Evolutionary conservation across 2,113 vertebrate species (phyloP), one percentile per base, ranked within the genome.

Genomic region (Nothobranchius kuhntae): DNA sequence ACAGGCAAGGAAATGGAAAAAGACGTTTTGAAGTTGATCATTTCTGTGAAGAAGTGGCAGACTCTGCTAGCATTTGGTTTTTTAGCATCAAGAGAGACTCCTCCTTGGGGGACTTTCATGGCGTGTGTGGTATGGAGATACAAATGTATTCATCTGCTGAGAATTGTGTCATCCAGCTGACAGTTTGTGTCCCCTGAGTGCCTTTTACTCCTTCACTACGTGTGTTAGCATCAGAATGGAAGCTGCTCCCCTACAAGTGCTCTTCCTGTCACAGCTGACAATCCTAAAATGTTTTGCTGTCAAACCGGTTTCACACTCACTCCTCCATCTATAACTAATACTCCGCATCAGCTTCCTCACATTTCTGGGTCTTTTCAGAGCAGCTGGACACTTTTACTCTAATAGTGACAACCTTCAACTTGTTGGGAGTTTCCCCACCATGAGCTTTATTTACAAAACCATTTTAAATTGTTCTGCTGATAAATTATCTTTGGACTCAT

Each of bases 231-330:
- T 85, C 65, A 61, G 65, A 61, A 74, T 61, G 21, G 68, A 51
- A 48, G 69, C 62, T 13, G 55, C 57, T 45, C 35, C 51, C 57
- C 12, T 59, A 68, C 78, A 75, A 79, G 68, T 14, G 54, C 67
- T 61, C 47, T 75, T 46, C n/a, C 78, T 75, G 70, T 81, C 74
- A 68, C 2, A 56, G 64, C n/a, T 68, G 75, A 74, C 57, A 78
- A 56, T 9, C 46, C 7, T 58, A 24, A 55, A 77, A 56, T 26
- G 36, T 38, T 30, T 30, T n/a, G 36, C 54, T 81, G 70, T 54
- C 80, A 73, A 36, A 54, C 0, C 65, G 59, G 2, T 75, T 73
- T 84, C 21, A 70, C 51, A 48, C 13, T 42, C 52, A 61, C 50
- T 53, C 26, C 67, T 59, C 44, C 42, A 53, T 65, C 55, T 55